A percentile compares a stretch with the other conserved stretches of the same genome.
phyloP scores from a whole-genome alignment of 2,888 invertebrate genomes.

The Branchellion lobata region DNA sequence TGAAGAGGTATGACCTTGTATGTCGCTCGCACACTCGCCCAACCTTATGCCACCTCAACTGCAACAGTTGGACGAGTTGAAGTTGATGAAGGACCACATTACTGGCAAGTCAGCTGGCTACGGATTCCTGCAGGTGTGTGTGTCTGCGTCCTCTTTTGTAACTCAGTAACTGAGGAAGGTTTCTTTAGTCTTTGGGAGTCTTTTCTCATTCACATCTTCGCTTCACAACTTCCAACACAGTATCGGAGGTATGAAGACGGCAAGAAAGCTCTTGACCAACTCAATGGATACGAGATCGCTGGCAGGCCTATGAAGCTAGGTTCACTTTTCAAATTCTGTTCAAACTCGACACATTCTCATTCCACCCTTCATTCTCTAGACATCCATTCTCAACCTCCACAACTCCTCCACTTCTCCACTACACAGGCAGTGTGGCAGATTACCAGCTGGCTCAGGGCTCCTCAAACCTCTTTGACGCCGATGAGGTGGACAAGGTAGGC shows the following conservation, averaged over 20 bases:
- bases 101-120: slow-evolving; percentile 93
- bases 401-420: too few relatives aligned
- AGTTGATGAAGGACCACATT: slow-evolving; percentile 91
- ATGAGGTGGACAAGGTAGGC: slow-evolving; percentile 88
- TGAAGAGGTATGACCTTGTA: too few relatives aligned
- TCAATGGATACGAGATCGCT: slow-evolving; percentile 97
- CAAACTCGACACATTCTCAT: slow-evolving; percentile 28
- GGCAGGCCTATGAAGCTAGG: slow-evolving; percentile 98
- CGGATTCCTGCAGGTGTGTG: slow-evolving; percentile 85
- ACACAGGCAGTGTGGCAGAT: slow-evolving; percentile 30
- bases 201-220: too few relatives aligned
- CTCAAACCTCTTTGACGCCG: slow-evolving; percentile 82
- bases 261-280: slow-evolving; percentile 93
- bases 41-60: too few relatives aligned
- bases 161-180: too few relatives aligned
- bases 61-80: slow-evolving; percentile 64
- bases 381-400: too few relatives aligned
- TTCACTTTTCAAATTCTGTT: slow-evolving; percentile 68
- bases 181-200: not conserved
- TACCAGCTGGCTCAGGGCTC: slow-evolving; percentile 58
- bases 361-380: too few relatives aligned
- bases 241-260: slow-evolving; percentile 96
- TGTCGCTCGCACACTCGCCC: too few relatives aligned
- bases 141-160: not conserved
- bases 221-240: slow-evolving; percentile 66